These are phyloP conservation scores for Phenacoccus solenopsis DNA, from an alignment of 1,140 invertebrate species.

Conservation along the genomic window DNA sequence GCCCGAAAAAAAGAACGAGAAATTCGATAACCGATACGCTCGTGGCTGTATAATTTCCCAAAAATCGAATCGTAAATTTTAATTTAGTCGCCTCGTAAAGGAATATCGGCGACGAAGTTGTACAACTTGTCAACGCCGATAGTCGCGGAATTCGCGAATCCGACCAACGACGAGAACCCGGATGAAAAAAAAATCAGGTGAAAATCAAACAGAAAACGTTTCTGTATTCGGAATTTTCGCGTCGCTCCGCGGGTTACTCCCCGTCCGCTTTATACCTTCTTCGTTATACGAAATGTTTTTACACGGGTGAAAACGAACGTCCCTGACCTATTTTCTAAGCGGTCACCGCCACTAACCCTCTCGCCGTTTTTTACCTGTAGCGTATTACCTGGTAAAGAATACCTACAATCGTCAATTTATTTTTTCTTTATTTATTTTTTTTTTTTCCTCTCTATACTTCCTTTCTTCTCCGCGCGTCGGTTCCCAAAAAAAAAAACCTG, in stretches of 20 bases:
- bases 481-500: no score
- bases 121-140: neutral
- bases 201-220: neutral
- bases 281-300: neutral
- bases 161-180: neutral
- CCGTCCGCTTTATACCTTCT: neutral
- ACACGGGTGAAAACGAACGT: neutral
- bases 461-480: neutral
- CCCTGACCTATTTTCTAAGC: slow-evolving; percentile 1
- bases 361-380: neutral
- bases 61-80: no score
- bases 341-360: neutral
- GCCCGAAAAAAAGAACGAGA: no score
- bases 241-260: neutral
- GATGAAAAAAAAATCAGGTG: neutral
- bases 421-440: neutral
- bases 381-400: slow-evolving; percentile 1
- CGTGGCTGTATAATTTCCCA: no score
- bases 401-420: slow-evolving; percentile 2
- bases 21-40: no score
- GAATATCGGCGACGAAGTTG: neutral
- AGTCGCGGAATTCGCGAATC: neutral
- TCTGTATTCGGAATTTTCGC: neutral
- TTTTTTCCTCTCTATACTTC: no score
- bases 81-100: no score